Base-by-base conservation (phyloP, 2,113 vertebrate genomes). In the Illadopsis cleaveri region DNA sequence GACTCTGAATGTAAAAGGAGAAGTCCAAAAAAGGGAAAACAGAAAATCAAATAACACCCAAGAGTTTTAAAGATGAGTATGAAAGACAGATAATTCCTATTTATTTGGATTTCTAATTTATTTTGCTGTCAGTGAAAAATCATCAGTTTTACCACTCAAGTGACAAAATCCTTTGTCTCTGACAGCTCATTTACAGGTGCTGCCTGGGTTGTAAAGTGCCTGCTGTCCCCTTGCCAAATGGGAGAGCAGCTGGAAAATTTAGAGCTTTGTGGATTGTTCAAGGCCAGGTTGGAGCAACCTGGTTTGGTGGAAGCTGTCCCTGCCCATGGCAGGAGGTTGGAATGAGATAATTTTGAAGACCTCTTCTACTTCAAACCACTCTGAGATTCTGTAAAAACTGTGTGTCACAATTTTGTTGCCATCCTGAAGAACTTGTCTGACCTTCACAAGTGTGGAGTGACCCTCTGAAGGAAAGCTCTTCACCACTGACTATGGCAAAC, bases 51-150 rank as follows among this genome's bases (percentile, higher is more conserved):
- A 15, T 31, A 35, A 33, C 71, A 64, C 1, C 22, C 10, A 10
- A 68, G 24, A 27, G 4, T 9, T 42, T 45, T 45, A n/a, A 75
- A 57, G 37, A 15, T 0, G 0, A 12, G 2, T n/a, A 15, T 3
- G 33, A 50, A 80, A 47, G 5, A 14, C 42, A 51, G 25, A 37
- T 8, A 4, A 3, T 17, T 66, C 50, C 54, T 73, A 1, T 12
- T 23, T 11, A 10, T 33, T 14, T 45, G 25, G 23, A 40, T 53
- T 79, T 58, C 50, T 51, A 31, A 51, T n/a, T 13, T 33, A 30
- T 51, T 93, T 62, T 44, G 15, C 58, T 80, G 27, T 2, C 35
- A 58, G 11, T 33, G 13, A 31, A 65, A 57, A 82, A 58, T 2
- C 15, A 20, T 8, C 18, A 30, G 6, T 65, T 87, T 79, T 53